These are phyloP conservation scores for Pyrochroa serraticornis DNA, from an alignment of 2,888 invertebrate genomes.

Conservation along the genomic window DNA sequence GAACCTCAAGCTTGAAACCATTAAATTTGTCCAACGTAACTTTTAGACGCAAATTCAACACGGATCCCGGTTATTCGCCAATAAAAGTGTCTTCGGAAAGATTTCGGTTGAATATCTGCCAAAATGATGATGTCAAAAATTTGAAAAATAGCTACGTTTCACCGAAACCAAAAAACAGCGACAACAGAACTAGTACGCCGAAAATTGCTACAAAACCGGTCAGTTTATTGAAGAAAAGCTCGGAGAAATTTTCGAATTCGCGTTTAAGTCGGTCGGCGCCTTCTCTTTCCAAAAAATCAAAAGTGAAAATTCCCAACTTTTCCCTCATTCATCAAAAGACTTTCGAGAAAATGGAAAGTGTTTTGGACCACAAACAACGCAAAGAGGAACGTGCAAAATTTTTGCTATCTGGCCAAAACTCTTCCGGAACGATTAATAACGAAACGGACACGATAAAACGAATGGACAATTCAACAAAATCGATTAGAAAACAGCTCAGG, in stretches of 20 bases:
- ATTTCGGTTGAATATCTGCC: background rate
- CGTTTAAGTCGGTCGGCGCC: background rate
- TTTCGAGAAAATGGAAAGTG: constrained; percentile 72
- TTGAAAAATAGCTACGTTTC: background rate
- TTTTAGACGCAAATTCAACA: background rate
- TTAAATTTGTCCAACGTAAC: background rate
- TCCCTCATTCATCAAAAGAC: constrained; percentile 69
- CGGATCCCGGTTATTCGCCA: background rate
- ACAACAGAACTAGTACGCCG: background rate
- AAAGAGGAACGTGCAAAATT: constrained; percentile 59
- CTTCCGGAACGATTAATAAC: background rate
- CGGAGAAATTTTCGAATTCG: too few relatives aligned
- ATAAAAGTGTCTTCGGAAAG: background rate
- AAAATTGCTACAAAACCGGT: background rate
- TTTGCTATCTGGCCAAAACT: constrained; percentile 47
- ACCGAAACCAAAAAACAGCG: background rate
- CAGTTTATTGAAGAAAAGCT: background rate
- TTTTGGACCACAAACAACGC: constrained; percentile 65
- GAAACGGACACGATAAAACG: too few relatives aligned
- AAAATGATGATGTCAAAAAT: background rate
- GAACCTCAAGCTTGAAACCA: too few relatives aligned
- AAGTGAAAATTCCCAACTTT: constrained; percentile 69
- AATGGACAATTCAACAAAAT: background rate
- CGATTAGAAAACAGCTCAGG: background rate
- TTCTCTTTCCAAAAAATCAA: constrained; percentile 5